A percentile compares a stretch with the other conserved stretches of the same genome.
These are phyloP conservation scores for Neosilurus hyrtlii DNA, from an alignment of 2,797 vertebrate species.

Conservation along the genomic window DNA sequence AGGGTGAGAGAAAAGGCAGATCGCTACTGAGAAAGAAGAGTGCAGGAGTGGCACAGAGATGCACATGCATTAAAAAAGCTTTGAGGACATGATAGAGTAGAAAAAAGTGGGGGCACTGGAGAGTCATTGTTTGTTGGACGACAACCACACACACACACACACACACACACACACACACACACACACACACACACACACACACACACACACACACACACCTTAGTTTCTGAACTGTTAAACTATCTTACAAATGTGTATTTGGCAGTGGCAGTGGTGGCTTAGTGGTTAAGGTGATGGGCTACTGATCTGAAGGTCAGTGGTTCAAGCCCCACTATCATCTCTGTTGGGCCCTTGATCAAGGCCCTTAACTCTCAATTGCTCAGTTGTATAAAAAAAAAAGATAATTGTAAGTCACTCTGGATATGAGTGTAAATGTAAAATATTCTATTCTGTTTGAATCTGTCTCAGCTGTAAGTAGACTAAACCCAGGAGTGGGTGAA, in stretches of 20 bases:
- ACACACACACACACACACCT: neutral
- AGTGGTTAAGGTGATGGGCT: too few relatives aligned
- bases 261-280: too few relatives aligned
- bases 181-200: neutral
- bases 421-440: too few relatives aligned
- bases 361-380: too few relatives aligned
- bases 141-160: neutral
- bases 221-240: neutral
- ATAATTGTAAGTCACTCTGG: too few relatives aligned
- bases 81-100: slow-evolving; percentile 10
- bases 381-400: too few relatives aligned
- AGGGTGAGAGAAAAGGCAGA: slow-evolving; percentile 18
- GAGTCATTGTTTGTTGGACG: neutral
- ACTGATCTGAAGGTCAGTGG: too few relatives aligned
- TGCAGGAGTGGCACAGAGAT: neutral
- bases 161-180: neutral
- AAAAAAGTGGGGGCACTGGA: neutral
- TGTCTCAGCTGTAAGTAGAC: neutral
- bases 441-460: neutral
- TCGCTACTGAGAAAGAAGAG: slow-evolving; percentile 7
- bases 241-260: neutral
- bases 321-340: too few relatives aligned
- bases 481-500: neutral
- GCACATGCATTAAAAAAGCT: slow-evolving; percentile 6
- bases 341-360: too few relatives aligned